phyloP scores from a whole-genome alignment of 2,113 vertebrate species.

The Rattus rattus region DNA sequence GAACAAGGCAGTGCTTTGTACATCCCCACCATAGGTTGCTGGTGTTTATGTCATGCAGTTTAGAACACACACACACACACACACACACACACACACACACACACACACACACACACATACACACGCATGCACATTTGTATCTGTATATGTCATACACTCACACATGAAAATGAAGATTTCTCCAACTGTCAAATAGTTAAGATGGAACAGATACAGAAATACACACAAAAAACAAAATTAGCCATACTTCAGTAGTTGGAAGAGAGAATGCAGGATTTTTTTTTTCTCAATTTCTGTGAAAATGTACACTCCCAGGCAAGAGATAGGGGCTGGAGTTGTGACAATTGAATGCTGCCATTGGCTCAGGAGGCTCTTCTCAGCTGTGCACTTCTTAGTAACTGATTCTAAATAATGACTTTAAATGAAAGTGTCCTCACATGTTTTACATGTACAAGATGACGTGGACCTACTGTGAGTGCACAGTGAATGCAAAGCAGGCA shows the following conservation, averaged over 20 bases:
- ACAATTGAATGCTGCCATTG: neutral
- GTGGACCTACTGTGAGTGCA: neutral
- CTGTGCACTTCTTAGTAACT: neutral
- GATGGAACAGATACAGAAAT: neutral
- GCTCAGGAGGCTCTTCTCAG: neutral
- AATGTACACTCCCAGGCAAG: neutral
- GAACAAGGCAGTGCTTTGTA: neutral
- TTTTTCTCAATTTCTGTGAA: neutral
- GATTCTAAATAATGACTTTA: neutral
- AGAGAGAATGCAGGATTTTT: neutral
- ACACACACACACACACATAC: too few species aligned
- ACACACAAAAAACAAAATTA: neutral
- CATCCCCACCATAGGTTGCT: neutral
- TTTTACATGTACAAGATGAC: slow-evolving; percentile 26
- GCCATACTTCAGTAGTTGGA: neutral
- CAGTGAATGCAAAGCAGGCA: neutral
- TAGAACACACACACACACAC: neutral
- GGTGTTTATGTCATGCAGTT: neutral
- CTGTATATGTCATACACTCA: neutral
- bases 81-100: too few species aligned
- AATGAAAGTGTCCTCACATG: neutral
- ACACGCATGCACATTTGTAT: neutral
- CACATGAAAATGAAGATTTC: neutral
- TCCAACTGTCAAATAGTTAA: neutral
- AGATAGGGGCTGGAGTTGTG: neutral